Base-by-base conservation (phyloP, 2,888 invertebrate genomes). In the Sesia bembeciformis region DNA sequence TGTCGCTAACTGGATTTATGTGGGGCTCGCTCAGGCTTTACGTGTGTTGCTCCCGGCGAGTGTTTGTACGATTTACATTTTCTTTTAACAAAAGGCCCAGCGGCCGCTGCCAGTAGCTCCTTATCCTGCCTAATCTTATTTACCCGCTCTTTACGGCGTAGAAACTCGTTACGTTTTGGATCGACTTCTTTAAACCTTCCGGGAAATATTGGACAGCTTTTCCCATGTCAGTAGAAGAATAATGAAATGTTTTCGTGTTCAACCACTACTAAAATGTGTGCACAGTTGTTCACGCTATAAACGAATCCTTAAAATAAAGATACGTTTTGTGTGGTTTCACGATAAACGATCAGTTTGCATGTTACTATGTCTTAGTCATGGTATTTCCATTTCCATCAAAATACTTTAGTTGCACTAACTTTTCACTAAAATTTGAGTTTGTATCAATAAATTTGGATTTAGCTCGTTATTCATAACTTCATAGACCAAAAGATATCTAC, bases 101-200 rank as follows among this genome's bases (percentile, higher is more conserved):
- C 63, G 66, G 66, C 65, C 66, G 66, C 61, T 67, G 39, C n/a
- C 69, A 65, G 70, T 71, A 68, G 64, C 72, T 74, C 67, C 68
- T 73, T 71, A 73, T 74, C 67, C 67, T 59, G 62, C 60, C 62
- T 75, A 75, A 78, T 79, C 75, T 68, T 64, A 74, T 81, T 78
- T 74, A 60, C 66, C 65, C 64, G 66, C 66, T 65, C 65, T 71
- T 68, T 71, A 68, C 62, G 67, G 63, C 64, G 64, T 68, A 61
- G 60, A 70, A 78, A 66, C 65, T 73, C 68, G 64, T 73, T 72
- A 73, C 61, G 57, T 58, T 40, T 40, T 40, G 8, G 41, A 55
- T 54, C 42, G 42, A 46, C 46, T 46, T 7, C 46, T 46, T 46
- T 46, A 23, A 46, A 41, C 8, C 7, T 8, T 46, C 23, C 23